phyloP scores from a whole-genome alignment of 2,113 vertebrate genomes.

The Vidua chalybeata region DNA sequence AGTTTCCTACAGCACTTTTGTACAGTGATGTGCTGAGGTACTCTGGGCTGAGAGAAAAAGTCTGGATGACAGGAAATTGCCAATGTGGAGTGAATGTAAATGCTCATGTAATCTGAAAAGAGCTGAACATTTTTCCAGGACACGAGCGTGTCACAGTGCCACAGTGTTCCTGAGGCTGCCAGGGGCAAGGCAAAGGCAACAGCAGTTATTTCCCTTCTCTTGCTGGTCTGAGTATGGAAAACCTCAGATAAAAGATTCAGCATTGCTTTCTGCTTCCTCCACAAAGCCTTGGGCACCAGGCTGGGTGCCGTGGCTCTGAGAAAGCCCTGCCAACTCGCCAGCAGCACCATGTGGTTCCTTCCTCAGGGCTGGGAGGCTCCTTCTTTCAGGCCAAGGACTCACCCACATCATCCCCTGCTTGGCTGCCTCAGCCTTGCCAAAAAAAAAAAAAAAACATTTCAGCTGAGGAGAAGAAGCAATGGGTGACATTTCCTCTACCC shows the following conservation, averaged over 20 bases:
- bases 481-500: not conserved
- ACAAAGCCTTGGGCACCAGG: not conserved
- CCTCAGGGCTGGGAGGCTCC: not conserved
- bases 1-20: not conserved
- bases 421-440: not conserved
- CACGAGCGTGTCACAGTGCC: not conserved
- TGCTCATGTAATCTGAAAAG: not conserved
- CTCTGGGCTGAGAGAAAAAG: not conserved
- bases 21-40: fast-evolving
- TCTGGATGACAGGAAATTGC: not conserved
- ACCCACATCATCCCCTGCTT: not conserved
- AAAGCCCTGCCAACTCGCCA: not conserved
- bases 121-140: not conserved
- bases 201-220: not conserved
- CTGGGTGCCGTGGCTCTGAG: not conserved
- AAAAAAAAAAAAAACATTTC: not conserved
- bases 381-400: not conserved
- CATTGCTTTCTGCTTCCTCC: not conserved
- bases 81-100: not conserved
- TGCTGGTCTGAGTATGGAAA: not conserved
- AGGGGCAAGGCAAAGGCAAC: not conserved
- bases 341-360: fast-evolving
- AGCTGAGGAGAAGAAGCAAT: not conserved
- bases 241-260: not conserved
- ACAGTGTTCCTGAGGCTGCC: not conserved